Base-by-base conservation (phyloP, 2,797 vertebrate species). In the Odontamblyopus rebecca region DNA sequence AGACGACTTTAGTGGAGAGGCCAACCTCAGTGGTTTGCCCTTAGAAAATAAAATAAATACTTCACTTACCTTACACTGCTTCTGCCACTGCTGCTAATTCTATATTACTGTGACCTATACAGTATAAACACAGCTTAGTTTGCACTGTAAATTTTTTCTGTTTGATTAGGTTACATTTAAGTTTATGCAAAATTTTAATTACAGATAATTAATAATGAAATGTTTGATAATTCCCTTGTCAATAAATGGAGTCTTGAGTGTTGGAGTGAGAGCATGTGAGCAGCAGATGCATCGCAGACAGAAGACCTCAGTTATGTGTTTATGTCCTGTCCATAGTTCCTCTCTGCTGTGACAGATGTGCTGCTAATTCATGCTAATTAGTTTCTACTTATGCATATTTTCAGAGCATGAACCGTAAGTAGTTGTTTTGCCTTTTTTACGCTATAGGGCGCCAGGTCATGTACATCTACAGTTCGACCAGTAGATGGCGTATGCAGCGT, bases 401-500 rank as follows among this genome's bases (percentile, higher is more conserved):
- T 38, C 35, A 38, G 8, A 38, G 35, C 2, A 54, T n/a, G 8
- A 23, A 54, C 19, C 1, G 18, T 9, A 53, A 27, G 23, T 59
- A 27, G n/a, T 26, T 27, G 4, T 59, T 26, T 59, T 27, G n/a
- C n/a, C n/a, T 15, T 59, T 26, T 57, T 30, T 60, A 7, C 1
- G 13, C 2, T 30, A 2, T 15, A 60, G 5, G 6, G 6, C 67
- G 57, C 27, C 19, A 53, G 57, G 4, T 60, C 13, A 16, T 48
- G 44, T 48, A 69, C 69, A 4, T 77, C 75, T 59, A 19, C 4
- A 50, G 35, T 56, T 2, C 5, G 26, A 30, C 82, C 91, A 85
- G 80, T 79, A 83, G 89, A 75, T 84, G 88, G 87, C 66, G 60
- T 53, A 38, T 77, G 75, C 7, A 66, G 26, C 59, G 51, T 54